A percentile compares a stretch with the other conserved stretches of the same genome.
Evolutionary conservation across 2,797 vertebrate species (phyloP).

Genomic region (Garrulus glandarius): DNA sequence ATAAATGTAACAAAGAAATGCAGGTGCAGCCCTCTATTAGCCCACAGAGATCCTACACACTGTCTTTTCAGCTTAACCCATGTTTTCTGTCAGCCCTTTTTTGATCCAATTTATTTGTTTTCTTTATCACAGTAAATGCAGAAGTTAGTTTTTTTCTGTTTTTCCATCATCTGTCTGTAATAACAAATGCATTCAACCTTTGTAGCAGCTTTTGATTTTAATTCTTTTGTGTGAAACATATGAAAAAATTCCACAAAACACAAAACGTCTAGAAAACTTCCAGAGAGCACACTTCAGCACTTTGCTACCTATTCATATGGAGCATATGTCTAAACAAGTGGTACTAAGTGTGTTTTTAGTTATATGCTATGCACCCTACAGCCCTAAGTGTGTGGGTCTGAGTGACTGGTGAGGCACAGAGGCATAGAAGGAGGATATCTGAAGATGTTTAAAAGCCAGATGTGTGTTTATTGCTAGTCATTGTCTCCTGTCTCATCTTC

Average conservation of each 20-base stretch:
- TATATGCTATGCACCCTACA: not conserved
- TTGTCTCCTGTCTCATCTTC: not conserved
- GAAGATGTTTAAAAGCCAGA: conserved; percentile 22
- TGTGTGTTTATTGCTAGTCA: not conserved
- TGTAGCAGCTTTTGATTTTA: not conserved
- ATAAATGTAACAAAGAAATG: not conserved
- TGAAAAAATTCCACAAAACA: not conserved
- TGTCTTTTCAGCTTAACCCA: not conserved
- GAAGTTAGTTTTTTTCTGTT: not conserved
- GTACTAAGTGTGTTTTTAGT: conserved; percentile 3
- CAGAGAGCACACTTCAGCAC: not conserved
- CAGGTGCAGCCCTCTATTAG: not conserved
- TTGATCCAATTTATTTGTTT: not conserved
- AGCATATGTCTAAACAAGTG: not conserved
- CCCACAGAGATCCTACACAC: not conserved
- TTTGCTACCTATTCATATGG: conserved; percentile 10
- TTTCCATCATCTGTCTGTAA: not conserved
- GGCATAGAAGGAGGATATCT: not conserved
- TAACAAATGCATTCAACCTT: not conserved
- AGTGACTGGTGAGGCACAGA: not conserved
- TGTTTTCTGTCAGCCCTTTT: not conserved
- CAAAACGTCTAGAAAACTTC: not conserved
- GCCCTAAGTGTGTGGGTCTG: not conserved
- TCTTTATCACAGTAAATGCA: not conserved
- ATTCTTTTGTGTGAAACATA: not conserved